Percentiles rank a stretch among this genome's conserved stretches.
These are phyloP conservation scores for Menura novaehollandiae DNA, from an alignment of 2,113 vertebrate genomes.

Conservation along the genomic window DNA sequence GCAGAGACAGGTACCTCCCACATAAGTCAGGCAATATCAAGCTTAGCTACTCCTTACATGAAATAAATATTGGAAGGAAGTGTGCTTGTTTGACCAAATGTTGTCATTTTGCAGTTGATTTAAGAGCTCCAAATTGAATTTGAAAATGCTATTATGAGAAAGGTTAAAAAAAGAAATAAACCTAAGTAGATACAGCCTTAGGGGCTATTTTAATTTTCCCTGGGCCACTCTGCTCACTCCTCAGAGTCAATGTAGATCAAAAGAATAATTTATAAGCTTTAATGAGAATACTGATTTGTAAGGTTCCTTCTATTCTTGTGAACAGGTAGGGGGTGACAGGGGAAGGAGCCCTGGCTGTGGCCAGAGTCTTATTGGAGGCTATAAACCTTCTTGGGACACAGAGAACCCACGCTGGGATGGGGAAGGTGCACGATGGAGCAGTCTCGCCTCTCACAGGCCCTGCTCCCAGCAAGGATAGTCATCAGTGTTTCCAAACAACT, in stretches of 20 bases:
- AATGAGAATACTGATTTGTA: background rate
- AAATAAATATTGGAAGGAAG: background rate
- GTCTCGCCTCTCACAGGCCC: background rate
- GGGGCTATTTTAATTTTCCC: background rate
- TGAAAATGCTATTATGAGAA: background rate
- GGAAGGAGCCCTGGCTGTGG: background rate
- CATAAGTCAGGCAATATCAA: background rate
- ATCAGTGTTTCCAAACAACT: constrained; percentile 54
- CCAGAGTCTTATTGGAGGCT: background rate
- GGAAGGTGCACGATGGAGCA: background rate
- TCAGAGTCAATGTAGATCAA: background rate
- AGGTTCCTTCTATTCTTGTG: background rate
- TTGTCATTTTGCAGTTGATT: background rate
- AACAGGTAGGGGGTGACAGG: accelerated
- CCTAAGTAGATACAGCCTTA: background rate
- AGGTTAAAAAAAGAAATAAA: background rate
- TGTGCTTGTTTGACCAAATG: background rate
- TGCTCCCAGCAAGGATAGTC: background rate
- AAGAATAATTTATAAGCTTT: constrained; percentile 35
- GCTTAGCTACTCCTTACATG: background rate
- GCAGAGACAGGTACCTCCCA: background rate
- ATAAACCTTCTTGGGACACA: background rate
- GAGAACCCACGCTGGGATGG: accelerated
- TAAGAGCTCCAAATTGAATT: background rate
- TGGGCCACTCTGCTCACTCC: background rate